These are phyloP conservation scores for Sminthurinus aureus DNA, from an alignment of 2,888 invertebrate species.

Conservation along the genomic window DNA sequence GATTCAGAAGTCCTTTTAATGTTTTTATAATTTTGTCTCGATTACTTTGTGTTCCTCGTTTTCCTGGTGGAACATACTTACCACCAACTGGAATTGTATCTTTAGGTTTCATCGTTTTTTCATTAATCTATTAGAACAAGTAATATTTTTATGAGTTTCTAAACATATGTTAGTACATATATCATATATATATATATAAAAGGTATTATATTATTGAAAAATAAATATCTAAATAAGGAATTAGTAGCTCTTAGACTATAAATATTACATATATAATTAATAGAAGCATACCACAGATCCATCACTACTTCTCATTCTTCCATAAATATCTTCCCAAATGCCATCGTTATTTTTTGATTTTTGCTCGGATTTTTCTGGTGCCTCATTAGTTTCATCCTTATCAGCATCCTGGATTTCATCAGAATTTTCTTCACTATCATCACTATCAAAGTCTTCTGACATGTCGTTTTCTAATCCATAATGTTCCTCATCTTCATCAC, in stretches of 20 bases:
- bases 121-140: slow-evolving; percentile 43
- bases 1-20: slow-evolving; percentile 88
- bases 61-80: slow-evolving; percentile 87
- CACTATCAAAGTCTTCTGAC: neutral
- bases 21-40: slow-evolving; percentile 76
- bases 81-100: slow-evolving; percentile 62
- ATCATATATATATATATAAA: no score
- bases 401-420: slow-evolving; percentile 50
- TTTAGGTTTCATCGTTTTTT: slow-evolving; percentile 37
- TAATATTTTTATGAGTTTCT: neutral
- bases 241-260: no score
- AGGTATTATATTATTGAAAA: neutral
- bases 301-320: slow-evolving; percentile 79
- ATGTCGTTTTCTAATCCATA: slow-evolving; percentile 30
- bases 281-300: slow-evolving; percentile 74
- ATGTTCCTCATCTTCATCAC: neutral
- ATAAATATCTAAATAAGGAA: neutral
- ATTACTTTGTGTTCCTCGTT: slow-evolving; percentile 70
- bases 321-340: slow-evolving; percentile 93
- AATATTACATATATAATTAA: neutral
- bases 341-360: slow-evolving; percentile 59
- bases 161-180: neutral
- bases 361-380: slow-evolving; percentile 51
- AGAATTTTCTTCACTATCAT: slow-evolving; percentile 52
- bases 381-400: slow-evolving; percentile 47